Evolutionary conservation across 2,113 vertebrate genomes (phyloP), one percentile per base, ranked within the genome.

Genomic region (Cyanistes caeruleus): DNA sequence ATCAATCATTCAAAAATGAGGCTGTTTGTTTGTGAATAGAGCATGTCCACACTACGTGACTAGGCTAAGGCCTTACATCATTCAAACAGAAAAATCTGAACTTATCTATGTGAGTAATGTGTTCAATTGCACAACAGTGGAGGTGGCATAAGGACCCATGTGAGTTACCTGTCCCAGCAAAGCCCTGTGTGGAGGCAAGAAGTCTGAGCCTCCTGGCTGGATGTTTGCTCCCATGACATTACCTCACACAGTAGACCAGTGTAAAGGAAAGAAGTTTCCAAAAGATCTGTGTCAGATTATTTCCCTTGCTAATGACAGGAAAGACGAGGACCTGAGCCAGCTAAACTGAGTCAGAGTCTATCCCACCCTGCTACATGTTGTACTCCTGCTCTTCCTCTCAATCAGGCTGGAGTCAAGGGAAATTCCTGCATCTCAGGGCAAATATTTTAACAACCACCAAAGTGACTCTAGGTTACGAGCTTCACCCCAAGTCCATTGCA

Each of bases 291-390:
- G 53, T 44, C 63, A 44, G 13, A 62, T 79, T 85, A 58, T 4
- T 62, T 76, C 20, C 8, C 44, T 44, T 64, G 18, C 13, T 87
- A 89, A 73, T 58, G 53, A 48, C 43, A 89, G 73, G 69, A 89
- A 95, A 20, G 78, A 87, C 11, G 19, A 78, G 33, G 65, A 75
- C 21, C 37, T 68, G 33, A 93, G 81, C 56, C 82, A 87, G 27
- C 35, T 83, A 33, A 49, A 7, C 67, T 92, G 90, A 93, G 70
- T 91, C 91, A 96, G 56, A 82, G 28, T 55, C 44, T 4, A 4
- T 79, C 58, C 74, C 1, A 0, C 68, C 69, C 56, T 85, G 41
- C 37, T 84, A 46, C 23, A 23, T 1, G 1, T 11, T 72, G 20
- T 37, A 15, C 12, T 73, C 46, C 65, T 83, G 18, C 15, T 82